A percentile compares a stretch with the other conserved stretches of the same genome.
Conservation (phyloP, 1,140 invertebrate species). For the Neodiprion virginianus region DNA sequence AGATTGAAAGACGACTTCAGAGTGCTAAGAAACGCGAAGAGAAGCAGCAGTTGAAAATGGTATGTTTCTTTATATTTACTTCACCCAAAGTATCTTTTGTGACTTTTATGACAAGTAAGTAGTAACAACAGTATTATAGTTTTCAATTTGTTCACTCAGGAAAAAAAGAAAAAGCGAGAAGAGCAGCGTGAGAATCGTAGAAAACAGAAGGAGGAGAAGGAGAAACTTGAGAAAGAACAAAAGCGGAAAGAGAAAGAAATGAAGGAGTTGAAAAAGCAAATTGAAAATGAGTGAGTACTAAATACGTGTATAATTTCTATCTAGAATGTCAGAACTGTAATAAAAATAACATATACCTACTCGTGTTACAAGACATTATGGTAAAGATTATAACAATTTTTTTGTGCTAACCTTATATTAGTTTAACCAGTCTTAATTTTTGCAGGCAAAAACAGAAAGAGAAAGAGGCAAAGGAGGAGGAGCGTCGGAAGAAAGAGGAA, state of each 20-base stretch:
- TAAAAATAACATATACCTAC: no score
- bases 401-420: constrained; percentile 6
- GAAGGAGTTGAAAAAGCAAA: constrained; percentile 61
- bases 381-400: neutral
- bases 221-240: constrained; percentile 51
- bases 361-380: no score
- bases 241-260: constrained; percentile 53
- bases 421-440: constrained; percentile 22
- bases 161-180: constrained; percentile 62
- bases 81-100: constrained; percentile 11
- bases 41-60: constrained; percentile 62
- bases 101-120: constrained; percentile 13
- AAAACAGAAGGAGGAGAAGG: constrained; percentile 64
- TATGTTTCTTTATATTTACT: constrained; percentile 33
- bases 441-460: constrained; percentile 54
- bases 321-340: no score
- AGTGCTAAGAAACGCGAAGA: constrained; percentile 64
- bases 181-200: constrained; percentile 49
- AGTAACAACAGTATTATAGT: constrained; percentile 14
- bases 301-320: constrained; percentile 14
- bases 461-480: constrained; percentile 64
- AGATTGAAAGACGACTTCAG: constrained; percentile 56
- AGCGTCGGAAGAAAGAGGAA: constrained; percentile 65
- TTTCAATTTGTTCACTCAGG: constrained; percentile 60
- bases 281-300: constrained; percentile 46